Evolutionary conservation across 2,113 vertebrate genomes (phyloP).

Genomic region (Microtus pennsylvanicus): DNA sequence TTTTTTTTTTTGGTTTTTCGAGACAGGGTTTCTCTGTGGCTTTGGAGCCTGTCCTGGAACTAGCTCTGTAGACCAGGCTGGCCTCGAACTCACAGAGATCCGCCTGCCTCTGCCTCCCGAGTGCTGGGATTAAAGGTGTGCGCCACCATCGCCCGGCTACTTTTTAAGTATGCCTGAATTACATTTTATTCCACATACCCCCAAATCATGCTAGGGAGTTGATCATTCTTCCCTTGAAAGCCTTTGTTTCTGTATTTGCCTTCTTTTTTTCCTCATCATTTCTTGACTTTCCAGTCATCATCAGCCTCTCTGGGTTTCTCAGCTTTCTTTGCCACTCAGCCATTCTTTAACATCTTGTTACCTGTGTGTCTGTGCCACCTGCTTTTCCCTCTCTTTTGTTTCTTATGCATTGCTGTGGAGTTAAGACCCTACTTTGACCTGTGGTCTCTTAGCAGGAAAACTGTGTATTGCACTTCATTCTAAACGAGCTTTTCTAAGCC

Average conservation of each 20-base stretch:
- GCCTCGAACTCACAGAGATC: too few relatives aligned
- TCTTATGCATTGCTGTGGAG: background rate
- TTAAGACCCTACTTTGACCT: background rate
- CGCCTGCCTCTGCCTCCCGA: too few relatives aligned
- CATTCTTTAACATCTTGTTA: background rate
- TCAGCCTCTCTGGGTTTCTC: background rate
- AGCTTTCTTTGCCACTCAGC: background rate
- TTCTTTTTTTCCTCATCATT: background rate
- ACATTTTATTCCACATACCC: background rate
- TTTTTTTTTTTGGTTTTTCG: constrained; percentile 59
- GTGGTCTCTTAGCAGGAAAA: background rate
- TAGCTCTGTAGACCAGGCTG: too few relatives aligned
- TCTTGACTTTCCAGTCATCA: background rate
- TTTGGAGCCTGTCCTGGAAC: too few relatives aligned
- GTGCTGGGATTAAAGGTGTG: too few relatives aligned
- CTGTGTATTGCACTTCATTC: background rate
- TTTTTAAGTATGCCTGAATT: constrained; percentile 24
- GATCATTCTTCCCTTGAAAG: background rate
- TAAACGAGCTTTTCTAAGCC: background rate
- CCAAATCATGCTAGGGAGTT: background rate
- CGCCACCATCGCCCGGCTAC: too few relatives aligned
- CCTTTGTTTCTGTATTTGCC: constrained; percentile 13
- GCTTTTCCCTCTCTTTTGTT: background rate
- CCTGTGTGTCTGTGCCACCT: background rate
- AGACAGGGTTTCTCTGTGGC: too few relatives aligned